Conservation (phyloP, 2,113 vertebrate species). For the Myotis brandtii region DNA sequence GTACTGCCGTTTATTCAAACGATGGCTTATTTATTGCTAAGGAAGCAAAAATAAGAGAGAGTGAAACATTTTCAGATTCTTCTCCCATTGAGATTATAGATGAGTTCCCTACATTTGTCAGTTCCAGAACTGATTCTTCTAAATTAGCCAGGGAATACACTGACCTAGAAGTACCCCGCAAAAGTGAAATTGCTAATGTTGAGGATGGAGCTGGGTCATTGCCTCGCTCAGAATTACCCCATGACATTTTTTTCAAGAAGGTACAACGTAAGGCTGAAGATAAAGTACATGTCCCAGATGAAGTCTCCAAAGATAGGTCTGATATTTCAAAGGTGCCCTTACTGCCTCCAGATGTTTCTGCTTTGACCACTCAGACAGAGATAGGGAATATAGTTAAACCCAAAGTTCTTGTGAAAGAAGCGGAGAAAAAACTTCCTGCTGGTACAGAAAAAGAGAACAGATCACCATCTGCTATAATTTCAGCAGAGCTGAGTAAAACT, state of each 20-base stretch:
- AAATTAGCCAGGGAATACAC: slow-evolving; percentile 70
- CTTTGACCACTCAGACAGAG: slow-evolving; percentile 78
- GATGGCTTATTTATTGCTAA: slow-evolving; percentile 75
- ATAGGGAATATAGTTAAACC: slow-evolving; percentile 83
- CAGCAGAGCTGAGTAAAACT: slow-evolving; percentile 88
- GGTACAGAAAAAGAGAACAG: slow-evolving; percentile 83
- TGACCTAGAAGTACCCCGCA: slow-evolving; percentile 59
- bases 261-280: slow-evolving; percentile 79
- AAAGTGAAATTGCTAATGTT: slow-evolving; percentile 64
- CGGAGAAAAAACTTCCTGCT: slow-evolving; percentile 82
- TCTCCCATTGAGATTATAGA: slow-evolving; percentile 85
- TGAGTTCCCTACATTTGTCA: slow-evolving; percentile 83
- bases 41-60: slow-evolving; percentile 83
- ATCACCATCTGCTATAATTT: slow-evolving; percentile 84
- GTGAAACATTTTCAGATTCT: slow-evolving; percentile 80
- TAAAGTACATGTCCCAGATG: slow-evolving; percentile 74
- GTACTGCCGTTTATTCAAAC: slow-evolving; percentile 72
- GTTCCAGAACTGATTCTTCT: slow-evolving; percentile 77
- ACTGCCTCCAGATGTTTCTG: slow-evolving; percentile 76
- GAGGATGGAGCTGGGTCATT: slow-evolving; percentile 70
- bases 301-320: slow-evolving; percentile 82
- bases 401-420: slow-evolving; percentile 81
- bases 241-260: slow-evolving; percentile 84
- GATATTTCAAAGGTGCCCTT: slow-evolving; percentile 70
- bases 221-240: slow-evolving; percentile 83